These are phyloP conservation scores for Chiridota heheva DNA, from an alignment of 35 echinoderm and acorn worm species.

Conservation along the genomic window DNA sequence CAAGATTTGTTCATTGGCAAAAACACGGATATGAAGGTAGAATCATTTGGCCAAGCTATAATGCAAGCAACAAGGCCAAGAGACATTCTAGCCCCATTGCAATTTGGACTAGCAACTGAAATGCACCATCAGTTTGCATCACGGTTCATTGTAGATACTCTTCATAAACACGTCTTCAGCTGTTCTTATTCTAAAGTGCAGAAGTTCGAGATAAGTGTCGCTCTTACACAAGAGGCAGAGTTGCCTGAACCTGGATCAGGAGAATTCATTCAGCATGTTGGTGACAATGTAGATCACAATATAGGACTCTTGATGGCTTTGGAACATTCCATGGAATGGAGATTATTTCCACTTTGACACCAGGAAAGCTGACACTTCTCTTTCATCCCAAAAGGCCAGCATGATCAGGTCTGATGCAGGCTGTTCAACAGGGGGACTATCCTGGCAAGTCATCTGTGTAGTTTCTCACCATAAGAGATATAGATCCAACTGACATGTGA, in stretches of 20 bases:
- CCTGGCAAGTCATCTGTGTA: too few species aligned
- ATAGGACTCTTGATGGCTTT: conserved; percentile 42
- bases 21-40: too few species aligned
- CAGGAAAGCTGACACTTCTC: neutral
- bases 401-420: too few species aligned
- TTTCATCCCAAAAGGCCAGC: neutral
- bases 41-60: too few species aligned
- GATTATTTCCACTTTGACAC: conserved; percentile 48
- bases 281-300: conserved; percentile 53
- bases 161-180: conserved; percentile 44
- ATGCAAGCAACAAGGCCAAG: too few species aligned
- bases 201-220: conserved; percentile 20
- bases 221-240: neutral
- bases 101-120: too few species aligned
- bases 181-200: conserved; percentile 43
- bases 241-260: neutral
- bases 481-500: too few species aligned
- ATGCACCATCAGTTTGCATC: conserved; percentile 41
- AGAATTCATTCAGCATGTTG: conserved; percentile 21
- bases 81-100: too few species aligned
- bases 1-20: too few species aligned
- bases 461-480: too few species aligned
- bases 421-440: too few species aligned
- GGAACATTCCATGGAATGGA: conserved; percentile 57
- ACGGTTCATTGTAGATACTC: conserved; percentile 24